These are phyloP conservation scores for Troides helena DNA, from an alignment of 2,888 invertebrate species.

Conservation along the genomic window DNA sequence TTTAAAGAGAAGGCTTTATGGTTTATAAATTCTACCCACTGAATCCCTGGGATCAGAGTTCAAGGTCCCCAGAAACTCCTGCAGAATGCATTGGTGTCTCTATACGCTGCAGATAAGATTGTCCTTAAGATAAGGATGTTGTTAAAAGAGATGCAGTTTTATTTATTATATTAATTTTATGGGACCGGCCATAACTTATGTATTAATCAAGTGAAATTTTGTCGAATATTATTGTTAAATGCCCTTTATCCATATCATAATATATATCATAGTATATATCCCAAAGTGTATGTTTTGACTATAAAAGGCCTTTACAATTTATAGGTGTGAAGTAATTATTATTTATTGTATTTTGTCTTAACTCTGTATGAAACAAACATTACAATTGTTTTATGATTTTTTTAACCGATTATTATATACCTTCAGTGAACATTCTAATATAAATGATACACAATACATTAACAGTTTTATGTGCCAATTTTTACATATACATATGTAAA, in stretches of 20 bases:
- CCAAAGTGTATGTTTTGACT: too few relatives aligned
- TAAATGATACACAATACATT: neutral
- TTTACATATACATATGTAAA: neutral
- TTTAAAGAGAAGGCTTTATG: too few relatives aligned
- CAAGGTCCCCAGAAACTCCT: too few relatives aligned
- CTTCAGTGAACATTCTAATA: neutral
- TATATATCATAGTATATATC: too few relatives aligned
- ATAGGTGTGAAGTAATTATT: neutral
- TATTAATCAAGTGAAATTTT: neutral
- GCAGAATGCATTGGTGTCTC: too few relatives aligned
- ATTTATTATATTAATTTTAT: neutral
- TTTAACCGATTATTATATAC: neutral
- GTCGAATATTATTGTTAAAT: too few relatives aligned
- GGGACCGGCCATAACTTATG: neutral
- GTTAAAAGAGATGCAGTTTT: too few relatives aligned
- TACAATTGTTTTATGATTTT: neutral
- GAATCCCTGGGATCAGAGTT: too few relatives aligned
- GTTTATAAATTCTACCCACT: too few relatives aligned
- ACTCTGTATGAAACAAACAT: neutral
- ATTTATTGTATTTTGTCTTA: neutral
- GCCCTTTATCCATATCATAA: too few relatives aligned
- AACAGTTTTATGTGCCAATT: neutral
- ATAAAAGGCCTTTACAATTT: neutral
- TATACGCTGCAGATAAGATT: too few relatives aligned
- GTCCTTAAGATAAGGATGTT: too few relatives aligned